Percentiles rank a stretch among this genome's conserved stretches.
Evolutionary conservation across 2,113 vertebrate genomes (phyloP).

Genomic region (Vombatus ursinus): DNA sequence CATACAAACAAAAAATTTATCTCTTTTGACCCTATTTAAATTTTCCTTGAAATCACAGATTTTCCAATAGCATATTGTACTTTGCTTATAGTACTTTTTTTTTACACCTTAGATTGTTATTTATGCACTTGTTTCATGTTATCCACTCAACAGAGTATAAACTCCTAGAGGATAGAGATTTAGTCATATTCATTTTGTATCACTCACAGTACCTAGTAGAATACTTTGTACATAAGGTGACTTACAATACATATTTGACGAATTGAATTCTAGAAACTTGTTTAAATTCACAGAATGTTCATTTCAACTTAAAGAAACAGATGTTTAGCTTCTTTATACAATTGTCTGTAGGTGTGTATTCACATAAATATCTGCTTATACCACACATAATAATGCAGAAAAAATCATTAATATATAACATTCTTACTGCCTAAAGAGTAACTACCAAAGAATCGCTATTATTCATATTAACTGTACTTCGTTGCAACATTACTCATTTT

Average conservation of each 20-base stretch:
- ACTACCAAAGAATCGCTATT: constrained; percentile 45
- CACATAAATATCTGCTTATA: not conserved
- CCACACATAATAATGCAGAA: not conserved
- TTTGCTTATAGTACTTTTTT: not conserved
- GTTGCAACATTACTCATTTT: constrained; percentile 36
- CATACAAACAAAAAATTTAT: not conserved
- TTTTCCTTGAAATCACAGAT: not conserved
- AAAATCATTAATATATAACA: constrained; percentile 25
- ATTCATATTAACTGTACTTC: constrained; percentile 59
- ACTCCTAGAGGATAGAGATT: not conserved
- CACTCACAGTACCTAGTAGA: not conserved
- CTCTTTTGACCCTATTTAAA: not conserved
- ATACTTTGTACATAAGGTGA: not conserved
- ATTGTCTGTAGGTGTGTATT: not conserved
- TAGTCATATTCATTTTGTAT: not conserved
- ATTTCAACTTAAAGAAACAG: not conserved
- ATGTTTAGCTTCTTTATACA: not conserved
- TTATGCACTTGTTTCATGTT: not conserved
- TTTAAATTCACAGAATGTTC: not conserved
- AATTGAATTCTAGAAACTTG: not conserved
- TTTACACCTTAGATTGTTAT: not conserved
- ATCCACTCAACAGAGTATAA: not conserved
- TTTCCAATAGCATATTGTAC: not conserved
- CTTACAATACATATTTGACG: not conserved
- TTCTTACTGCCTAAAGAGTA: constrained; percentile 18